Percentiles rank a stretch among this genome's conserved stretches.
These are phyloP conservation scores for Nicator chloris DNA, from an alignment of 2,113 vertebrate genomes.

Conservation along the genomic window DNA sequence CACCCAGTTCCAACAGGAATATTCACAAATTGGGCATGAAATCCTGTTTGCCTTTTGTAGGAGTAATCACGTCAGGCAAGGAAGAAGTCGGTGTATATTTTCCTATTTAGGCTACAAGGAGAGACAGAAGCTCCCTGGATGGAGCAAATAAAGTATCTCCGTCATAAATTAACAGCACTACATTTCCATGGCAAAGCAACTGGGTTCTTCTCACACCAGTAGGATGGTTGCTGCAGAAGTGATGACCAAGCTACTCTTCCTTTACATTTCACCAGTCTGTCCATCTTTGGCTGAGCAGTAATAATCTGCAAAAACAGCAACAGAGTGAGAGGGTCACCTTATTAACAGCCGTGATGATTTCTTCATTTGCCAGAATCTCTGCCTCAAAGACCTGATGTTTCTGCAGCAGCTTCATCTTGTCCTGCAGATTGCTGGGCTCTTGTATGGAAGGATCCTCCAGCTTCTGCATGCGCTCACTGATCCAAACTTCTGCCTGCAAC, in stretches of 20 bases:
- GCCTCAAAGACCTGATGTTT: slow-evolving; percentile 88
- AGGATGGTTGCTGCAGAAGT: not conserved
- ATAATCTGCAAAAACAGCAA: not conserved
- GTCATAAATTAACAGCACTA: not conserved
- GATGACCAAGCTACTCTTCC: not conserved
- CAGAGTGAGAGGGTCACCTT: slow-evolving; percentile 61
- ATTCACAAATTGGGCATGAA: not conserved
- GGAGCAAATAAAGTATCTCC: not conserved
- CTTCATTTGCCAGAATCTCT: slow-evolving; percentile 83
- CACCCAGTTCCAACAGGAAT: not conserved
- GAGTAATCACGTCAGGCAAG: not conserved
- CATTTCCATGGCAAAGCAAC: not conserved
- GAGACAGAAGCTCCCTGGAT: not conserved
- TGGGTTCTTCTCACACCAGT: not conserved
- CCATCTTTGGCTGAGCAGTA: not conserved
- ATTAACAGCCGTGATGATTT: slow-evolving; percentile 74
- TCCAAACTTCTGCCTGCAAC: slow-evolving; percentile 83
- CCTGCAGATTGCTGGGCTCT: slow-evolving; percentile 74
- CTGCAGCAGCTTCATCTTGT: slow-evolving; percentile 81
- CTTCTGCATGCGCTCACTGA: slow-evolving; percentile 80
- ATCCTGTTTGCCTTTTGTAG: not conserved
- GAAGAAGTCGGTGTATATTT: not conserved
- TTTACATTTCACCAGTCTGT: not conserved
- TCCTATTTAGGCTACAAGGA: not conserved
- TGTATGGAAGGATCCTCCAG: slow-evolving; percentile 75